These are phyloP conservation scores for Lucilia sericata DNA, from an alignment of 1,140 invertebrate species.

Conservation along the genomic window DNA sequence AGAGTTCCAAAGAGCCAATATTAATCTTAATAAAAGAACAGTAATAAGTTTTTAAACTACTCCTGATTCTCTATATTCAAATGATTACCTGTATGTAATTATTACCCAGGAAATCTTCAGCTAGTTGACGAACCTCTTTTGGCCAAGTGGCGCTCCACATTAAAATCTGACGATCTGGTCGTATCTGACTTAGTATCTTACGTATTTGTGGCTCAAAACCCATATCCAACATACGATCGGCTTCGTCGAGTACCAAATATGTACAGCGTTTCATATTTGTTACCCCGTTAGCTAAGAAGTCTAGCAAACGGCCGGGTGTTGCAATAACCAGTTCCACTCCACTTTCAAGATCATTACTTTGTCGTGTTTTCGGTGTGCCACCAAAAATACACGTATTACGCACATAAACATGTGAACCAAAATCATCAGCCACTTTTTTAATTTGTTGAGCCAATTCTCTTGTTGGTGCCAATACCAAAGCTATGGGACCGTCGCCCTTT, in stretches of 20 bases:
- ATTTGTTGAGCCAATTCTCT: constrained; percentile 96
- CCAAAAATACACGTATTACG: constrained; percentile 94
- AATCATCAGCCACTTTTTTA: constrained; percentile 89
- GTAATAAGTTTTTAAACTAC: neutral
- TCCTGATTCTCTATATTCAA: no score
- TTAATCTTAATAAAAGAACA: constrained; percentile 76
- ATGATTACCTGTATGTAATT: constrained; percentile 76
- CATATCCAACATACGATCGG: constrained; percentile 99
- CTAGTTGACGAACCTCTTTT: constrained; percentile 91
- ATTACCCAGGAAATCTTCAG: constrained; percentile 90
- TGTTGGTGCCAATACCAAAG: constrained; percentile 91
- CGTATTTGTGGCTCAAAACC: constrained; percentile 98
- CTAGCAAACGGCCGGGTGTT: constrained; percentile 93
- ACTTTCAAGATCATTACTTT: constrained; percentile 85
- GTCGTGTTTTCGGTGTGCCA: constrained; percentile 89
- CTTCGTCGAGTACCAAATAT: constrained; percentile 96
- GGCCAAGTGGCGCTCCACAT: constrained; percentile 99
- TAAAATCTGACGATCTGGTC: constrained; percentile 92
- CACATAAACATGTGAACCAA: constrained; percentile 84
- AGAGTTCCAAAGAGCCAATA: constrained; percentile 90
- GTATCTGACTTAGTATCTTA: constrained; percentile 95
- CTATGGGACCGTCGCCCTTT: constrained; percentile 89
- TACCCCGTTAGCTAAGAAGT: constrained; percentile 90
- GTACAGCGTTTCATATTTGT: constrained; percentile 90
- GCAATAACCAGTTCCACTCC: constrained; percentile 92